These are phyloP conservation scores for Microctonus brassicae DNA, from an alignment of 2,888 invertebrate species.

Conservation along the genomic window DNA sequence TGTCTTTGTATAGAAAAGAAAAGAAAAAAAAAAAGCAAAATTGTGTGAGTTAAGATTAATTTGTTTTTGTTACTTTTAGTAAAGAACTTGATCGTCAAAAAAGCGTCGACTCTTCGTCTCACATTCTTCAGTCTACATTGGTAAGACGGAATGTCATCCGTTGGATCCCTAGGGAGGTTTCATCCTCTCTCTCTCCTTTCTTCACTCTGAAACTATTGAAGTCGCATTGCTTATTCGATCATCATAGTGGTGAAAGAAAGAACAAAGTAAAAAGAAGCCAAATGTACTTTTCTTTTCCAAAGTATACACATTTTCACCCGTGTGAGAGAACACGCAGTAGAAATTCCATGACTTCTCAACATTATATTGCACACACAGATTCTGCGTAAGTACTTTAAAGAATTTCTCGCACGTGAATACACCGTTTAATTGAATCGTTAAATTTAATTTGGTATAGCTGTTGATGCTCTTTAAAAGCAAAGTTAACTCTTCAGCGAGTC, in stretches of 20 bases:
- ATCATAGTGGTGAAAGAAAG: slow-evolving; percentile 10
- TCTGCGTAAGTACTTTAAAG: not conserved
- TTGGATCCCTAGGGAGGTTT: not conserved
- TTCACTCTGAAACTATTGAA: not conserved
- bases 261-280: not conserved
- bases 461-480: not conserved
- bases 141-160: slow-evolving; percentile 21
- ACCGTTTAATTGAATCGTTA: slow-evolving; percentile 9
- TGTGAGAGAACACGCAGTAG: not conserved
- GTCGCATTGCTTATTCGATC: not conserved
- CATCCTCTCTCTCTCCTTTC: not conserved
- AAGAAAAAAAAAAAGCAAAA: not conserved
- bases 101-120: not conserved
- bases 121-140: slow-evolving; percentile 15
- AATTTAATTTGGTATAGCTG: not conserved
- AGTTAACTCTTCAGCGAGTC: not conserved
- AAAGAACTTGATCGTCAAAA: not conserved
- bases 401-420: slow-evolving; percentile 1
- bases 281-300: not conserved
- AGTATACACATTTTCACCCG: too few relatives aligned
- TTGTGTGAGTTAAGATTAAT: not conserved
- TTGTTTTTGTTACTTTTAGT: not conserved
- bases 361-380: not conserved
- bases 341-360: not conserved
- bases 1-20: too few relatives aligned